These are phyloP conservation scores for Drosophila acutilabella DNA, from an alignment of 2,888 invertebrate genomes.

Conservation along the genomic window DNA sequence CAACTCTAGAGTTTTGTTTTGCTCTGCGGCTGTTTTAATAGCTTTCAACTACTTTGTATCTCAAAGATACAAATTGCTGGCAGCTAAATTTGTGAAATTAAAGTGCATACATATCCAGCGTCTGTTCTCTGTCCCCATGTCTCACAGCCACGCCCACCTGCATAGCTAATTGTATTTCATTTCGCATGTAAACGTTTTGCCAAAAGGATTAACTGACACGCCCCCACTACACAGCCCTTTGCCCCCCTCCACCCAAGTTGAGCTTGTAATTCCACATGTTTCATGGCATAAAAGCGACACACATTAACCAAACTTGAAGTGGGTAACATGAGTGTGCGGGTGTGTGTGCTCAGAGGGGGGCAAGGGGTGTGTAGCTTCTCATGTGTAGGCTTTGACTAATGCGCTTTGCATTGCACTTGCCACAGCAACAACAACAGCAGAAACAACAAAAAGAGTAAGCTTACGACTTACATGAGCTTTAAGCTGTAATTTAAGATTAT, in stretches of 20 bases:
- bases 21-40: conserved; percentile 75
- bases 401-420: conserved; percentile 76
- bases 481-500: conserved; percentile 73
- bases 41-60: conserved; percentile 76
- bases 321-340: conserved; percentile 52
- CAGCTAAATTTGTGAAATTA: conserved; percentile 68
- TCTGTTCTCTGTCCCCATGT: conserved; percentile 7
- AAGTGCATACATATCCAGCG: conserved; percentile 59
- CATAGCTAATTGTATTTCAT: conserved; percentile 69
- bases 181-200: conserved; percentile 75
- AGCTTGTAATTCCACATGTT: conserved; percentile 72
- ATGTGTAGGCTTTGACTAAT: conserved; percentile 66
- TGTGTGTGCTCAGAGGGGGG: not conserved
- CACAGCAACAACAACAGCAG: conserved; percentile 42
- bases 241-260: conserved; percentile 24
- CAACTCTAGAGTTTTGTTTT: conserved; percentile 70
- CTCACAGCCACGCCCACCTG: conserved; percentile 53
- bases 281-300: conserved; percentile 70
- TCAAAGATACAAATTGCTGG: conserved; percentile 70
- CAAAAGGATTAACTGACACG: conserved; percentile 74
- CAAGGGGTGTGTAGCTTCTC: conserved; percentile 15
- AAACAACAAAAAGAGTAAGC: conserved; percentile 51
- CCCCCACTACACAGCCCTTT: conserved; percentile 11
- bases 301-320: conserved; percentile 74
- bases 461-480: conserved; percentile 76